Conservation (phyloP, 2,797 vertebrate genomes). For the Hafferia zeledoni region DNA sequence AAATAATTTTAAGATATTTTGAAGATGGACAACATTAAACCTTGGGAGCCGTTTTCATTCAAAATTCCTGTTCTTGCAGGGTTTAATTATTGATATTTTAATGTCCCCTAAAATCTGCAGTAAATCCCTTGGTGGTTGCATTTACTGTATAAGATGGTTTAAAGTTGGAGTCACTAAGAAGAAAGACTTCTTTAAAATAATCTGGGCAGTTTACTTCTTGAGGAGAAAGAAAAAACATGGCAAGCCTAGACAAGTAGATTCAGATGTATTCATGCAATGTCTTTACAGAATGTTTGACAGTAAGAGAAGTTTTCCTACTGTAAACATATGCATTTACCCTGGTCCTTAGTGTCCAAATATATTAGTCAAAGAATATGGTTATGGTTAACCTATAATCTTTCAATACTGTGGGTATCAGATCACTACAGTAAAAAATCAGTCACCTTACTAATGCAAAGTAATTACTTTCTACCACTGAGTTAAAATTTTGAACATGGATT, state of each 20-base stretch:
- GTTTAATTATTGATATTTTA: neutral
- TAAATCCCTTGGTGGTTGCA: neutral
- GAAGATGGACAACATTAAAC: neutral
- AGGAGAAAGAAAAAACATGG: neutral
- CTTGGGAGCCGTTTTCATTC: neutral
- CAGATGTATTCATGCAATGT: neutral
- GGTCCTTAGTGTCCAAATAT: neutral
- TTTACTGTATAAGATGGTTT: neutral
- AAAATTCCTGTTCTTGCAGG: neutral
- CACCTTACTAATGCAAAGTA: neutral
- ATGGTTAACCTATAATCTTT: neutral
- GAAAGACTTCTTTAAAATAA: neutral
- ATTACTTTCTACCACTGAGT: neutral
- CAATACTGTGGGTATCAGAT: neutral
- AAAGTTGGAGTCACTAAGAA: neutral
- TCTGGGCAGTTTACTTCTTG: neutral
- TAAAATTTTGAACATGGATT: neutral
- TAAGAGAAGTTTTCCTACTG: neutral
- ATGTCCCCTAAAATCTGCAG: neutral
- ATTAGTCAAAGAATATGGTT: neutral
- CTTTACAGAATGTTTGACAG: neutral
- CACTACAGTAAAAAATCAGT: neutral
- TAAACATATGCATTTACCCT: neutral
- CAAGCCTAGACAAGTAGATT: neutral
- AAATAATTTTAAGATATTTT: neutral